Evolutionary conservation across 2,888 invertebrate genomes (phyloP).

Genomic region (Brachynemurus nebulosus): DNA sequence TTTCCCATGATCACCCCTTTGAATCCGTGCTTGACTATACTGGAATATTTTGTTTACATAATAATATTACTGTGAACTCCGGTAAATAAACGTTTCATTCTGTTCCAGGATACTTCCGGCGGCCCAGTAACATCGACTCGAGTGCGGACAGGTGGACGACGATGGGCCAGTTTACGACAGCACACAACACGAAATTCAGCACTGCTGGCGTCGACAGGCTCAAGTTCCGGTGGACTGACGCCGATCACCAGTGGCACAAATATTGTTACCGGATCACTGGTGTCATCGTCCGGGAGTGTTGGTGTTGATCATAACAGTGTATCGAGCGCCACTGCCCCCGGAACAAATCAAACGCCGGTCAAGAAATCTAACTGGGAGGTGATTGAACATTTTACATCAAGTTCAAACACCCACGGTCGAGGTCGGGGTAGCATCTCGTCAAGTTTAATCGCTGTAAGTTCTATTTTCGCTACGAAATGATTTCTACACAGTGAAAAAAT

Average conservation of each 20-base stretch:
- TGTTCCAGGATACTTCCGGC: slow-evolving; percentile 25
- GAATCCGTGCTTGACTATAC: too few species aligned
- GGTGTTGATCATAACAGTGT: slow-evolving; percentile 12
- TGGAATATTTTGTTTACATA: too few species aligned
- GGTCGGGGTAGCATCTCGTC: slow-evolving; percentile 44
- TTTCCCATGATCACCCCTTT: too few species aligned
- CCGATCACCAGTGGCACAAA: slow-evolving; percentile 22
- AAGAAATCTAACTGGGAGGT: slow-evolving; percentile 85
- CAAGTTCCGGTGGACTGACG: slow-evolving; percentile 23
- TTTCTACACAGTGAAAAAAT: too few species aligned
- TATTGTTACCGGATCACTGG: slow-evolving; percentile 11
- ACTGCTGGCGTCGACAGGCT: slow-evolving; percentile 24
- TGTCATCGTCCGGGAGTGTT: slow-evolving; percentile 16
- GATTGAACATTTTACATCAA: slow-evolving; percentile 68
- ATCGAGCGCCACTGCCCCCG: slow-evolving; percentile 15
- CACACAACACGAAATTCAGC: slow-evolving; percentile 28
- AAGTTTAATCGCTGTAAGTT: slow-evolving; percentile 47
- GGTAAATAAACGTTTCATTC: too few species aligned
- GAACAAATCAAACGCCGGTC: slow-evolving; percentile 42
- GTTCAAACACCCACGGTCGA: slow-evolving; percentile 42
- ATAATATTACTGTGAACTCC: too few species aligned
- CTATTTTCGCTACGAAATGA: not conserved
- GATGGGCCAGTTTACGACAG: slow-evolving; percentile 39
- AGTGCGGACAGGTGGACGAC: slow-evolving; percentile 28
- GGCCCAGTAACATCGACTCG: too few species aligned